phyloP scores from a whole-genome alignment of 2,888 invertebrate species.

The Linnaemya vulpina region DNA sequence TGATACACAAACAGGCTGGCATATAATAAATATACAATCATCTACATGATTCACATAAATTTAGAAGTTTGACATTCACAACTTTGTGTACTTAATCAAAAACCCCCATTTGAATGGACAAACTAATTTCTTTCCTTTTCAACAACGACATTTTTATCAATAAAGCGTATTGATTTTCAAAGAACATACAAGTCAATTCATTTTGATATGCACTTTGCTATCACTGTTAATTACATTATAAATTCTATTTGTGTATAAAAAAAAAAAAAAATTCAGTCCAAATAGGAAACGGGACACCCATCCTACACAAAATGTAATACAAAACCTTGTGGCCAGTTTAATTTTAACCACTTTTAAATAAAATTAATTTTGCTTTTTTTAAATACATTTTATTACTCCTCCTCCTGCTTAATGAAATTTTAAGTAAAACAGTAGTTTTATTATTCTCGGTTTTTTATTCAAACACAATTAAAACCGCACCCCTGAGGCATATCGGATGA shows the following conservation, averaged over 20 bases:
- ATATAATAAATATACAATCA: neutral
- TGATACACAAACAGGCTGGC: too few species aligned
- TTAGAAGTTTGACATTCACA: too few species aligned
- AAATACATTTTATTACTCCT: constrained; percentile 17
- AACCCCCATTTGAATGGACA: neutral
- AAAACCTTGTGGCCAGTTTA: constrained; percentile 70
- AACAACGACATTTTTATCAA: neutral
- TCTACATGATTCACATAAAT: neutral
- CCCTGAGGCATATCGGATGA: constrained; percentile 52
- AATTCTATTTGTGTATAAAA: constrained; percentile 35
- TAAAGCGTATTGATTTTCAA: constrained; percentile 7
- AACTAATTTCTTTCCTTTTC: neutral
- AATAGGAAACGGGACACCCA: neutral
- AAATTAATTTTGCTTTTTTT: constrained; percentile 24
- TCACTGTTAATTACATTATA: constrained; percentile 51
- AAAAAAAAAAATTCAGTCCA: neutral
- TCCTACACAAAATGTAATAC: constrained; percentile 48
- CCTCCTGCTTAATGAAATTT: neutral
- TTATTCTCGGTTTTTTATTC: constrained; percentile 35
- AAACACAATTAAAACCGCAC: constrained; percentile 70
- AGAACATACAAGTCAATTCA: constrained; percentile 5
- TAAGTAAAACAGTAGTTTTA: constrained; percentile 44
- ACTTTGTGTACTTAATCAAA: neutral
- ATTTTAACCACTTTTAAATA: constrained; percentile 64
- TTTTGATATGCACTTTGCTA: neutral